A percentile compares a stretch with the other conserved stretches of the same genome.
Evolutionary conservation across 2,797 vertebrate species (phyloP).

Genomic region (Pangasius sanitwongsei): DNA sequence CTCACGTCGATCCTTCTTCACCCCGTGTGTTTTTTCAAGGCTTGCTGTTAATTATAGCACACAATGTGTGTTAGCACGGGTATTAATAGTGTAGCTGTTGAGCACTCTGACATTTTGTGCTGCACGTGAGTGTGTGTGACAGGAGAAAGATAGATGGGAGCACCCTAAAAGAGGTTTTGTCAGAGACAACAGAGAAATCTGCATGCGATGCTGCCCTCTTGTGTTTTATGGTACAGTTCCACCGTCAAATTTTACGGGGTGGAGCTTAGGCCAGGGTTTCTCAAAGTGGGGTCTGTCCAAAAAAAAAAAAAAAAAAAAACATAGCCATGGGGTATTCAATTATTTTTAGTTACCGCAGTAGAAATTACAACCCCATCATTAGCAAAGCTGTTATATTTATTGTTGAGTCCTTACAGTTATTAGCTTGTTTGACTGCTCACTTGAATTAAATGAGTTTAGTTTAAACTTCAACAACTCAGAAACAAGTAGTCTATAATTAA

Average conservation of each 20-base stretch:
- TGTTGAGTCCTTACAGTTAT: not conserved
- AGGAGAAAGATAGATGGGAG: not conserved
- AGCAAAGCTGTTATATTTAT: not conserved
- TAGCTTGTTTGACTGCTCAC: not conserved
- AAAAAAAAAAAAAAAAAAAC: not conserved
- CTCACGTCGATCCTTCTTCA: constrained; percentile 48
- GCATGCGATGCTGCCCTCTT: constrained; percentile 64
- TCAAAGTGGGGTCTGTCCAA: not conserved
- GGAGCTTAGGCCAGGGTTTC: too few relatives aligned
- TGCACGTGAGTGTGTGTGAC: not conserved
- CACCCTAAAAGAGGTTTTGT: not conserved
- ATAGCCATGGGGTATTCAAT: not conserved
- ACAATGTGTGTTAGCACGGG: constrained; percentile 41
- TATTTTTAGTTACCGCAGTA: not conserved
- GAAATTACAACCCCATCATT: not conserved
- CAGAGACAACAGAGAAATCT: not conserved
- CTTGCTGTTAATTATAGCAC: constrained; percentile 51
- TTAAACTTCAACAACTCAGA: not conserved
- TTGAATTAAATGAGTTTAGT: not conserved
- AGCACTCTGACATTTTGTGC: constrained; percentile 39
- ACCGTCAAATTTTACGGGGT: not conserved
- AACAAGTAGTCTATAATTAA: not conserved
- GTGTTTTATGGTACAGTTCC: constrained; percentile 55
- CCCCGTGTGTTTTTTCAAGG: constrained; percentile 47
- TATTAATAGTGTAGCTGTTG: constrained; percentile 58